phyloP scores from a whole-genome alignment of 2,113 vertebrate species.

The Xenopus tropicalis region UCB_Xtro_10.0 CM004444.2:36054001-36054500 shows the following conservation, averaged over 20 bases:
- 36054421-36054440: constrained; percentile 71
- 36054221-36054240: constrained; percentile 50
- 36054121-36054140: constrained; percentile 52
- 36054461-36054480: constrained; percentile 71
- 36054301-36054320: constrained; percentile 72
- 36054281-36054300: constrained; percentile 74
- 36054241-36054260: constrained; percentile 55
- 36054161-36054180: constrained; percentile 34
- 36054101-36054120: constrained; percentile 71
- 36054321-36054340: constrained; percentile 72
- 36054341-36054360: constrained; percentile 81
- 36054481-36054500: constrained; percentile 75
- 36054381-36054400: constrained; percentile 39
- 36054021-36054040: constrained; percentile 80
- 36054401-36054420: constrained; percentile 38
- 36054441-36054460: constrained; percentile 76
- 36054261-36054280: constrained; percentile 61
- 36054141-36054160: constrained; percentile 37
- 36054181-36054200: constrained; percentile 41
- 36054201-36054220: constrained; percentile 13
- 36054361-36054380: constrained; percentile 77
- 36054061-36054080: constrained; percentile 77
- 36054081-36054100: constrained; percentile 72
- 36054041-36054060: constrained; percentile 72
- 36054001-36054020: not conserved